phyloP scores from a whole-genome alignment of 37 sponge, comb jelly and placozoan genomes.

The Spongilla lacustris region DNA sequence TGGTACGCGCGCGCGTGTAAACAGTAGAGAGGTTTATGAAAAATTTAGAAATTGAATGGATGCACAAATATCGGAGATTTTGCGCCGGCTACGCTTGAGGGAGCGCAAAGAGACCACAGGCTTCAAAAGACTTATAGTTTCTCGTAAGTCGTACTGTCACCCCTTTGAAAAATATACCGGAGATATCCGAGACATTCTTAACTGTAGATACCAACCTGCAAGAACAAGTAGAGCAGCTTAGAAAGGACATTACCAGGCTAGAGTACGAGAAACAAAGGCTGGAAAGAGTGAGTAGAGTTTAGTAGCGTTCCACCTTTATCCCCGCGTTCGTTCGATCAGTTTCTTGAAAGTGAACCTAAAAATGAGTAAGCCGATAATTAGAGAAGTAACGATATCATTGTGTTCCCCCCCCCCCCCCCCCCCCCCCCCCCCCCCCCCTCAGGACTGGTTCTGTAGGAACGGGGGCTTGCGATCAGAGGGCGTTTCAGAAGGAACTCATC shows the following conservation, averaged over 20 bases:
- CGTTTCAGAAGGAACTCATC: no score
- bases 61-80: conserved; percentile 23
- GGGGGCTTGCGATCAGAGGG: no score
- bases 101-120: conserved; percentile 46
- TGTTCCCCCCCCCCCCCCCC: no score
- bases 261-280: conserved; percentile 65
- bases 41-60: no score
- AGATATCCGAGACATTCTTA: background rate
- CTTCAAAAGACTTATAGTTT: conserved; percentile 46
- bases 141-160: conserved; percentile 18
- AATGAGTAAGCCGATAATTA: background rate
- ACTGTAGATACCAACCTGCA: conserved; percentile 49
- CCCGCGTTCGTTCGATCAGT: background rate
- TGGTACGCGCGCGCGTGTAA: background rate
- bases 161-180: background rate
- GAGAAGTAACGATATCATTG: background rate
- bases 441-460: no score
- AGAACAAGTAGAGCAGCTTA: conserved; percentile 41
- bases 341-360: background rate
- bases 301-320: background rate
- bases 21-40: no score
- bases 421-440: no score
- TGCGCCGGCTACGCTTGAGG: conserved; percentile 37
- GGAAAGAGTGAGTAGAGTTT: conserved; percentile 21
- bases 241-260: conserved; percentile 41